Percentiles rank a stretch among this genome's conserved stretches.
phyloP scores from a whole-genome alignment of 2,888 invertebrate genomes.

The Drosophila hawaiiensis region DNA sequence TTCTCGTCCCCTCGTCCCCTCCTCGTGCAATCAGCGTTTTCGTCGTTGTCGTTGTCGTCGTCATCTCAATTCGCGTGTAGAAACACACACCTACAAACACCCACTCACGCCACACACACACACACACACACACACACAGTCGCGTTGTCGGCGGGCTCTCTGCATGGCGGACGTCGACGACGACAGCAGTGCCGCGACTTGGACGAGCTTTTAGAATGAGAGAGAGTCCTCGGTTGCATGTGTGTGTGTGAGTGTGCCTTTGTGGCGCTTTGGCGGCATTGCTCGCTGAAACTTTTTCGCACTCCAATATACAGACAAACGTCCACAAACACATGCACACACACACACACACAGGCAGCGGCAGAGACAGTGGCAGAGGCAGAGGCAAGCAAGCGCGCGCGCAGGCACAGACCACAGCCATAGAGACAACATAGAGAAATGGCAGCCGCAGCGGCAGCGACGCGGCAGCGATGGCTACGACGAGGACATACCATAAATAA shows the following conservation, averaged over 20 bases:
- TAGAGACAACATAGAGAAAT: slow-evolving; percentile 39
- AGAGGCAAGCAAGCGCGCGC: slow-evolving; percentile 15
- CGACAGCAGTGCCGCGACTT: slow-evolving; percentile 59
- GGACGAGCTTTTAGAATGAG: slow-evolving; percentile 54
- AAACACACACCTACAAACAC: slow-evolving; percentile 29
- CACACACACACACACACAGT: slow-evolving; percentile 7
- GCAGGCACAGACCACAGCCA: slow-evolving; percentile 21
- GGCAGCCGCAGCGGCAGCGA: slow-evolving; percentile 54
- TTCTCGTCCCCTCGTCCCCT: slow-evolving; percentile 42
- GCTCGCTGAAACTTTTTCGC: slow-evolving; percentile 69
- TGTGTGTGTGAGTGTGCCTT: slow-evolving; percentile 22
- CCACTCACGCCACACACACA: slow-evolving; percentile 19
- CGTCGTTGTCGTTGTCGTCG: slow-evolving; percentile 58
- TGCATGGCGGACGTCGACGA: slow-evolving; percentile 36
- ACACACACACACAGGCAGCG: background rate
- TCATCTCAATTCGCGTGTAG: slow-evolving; percentile 75
- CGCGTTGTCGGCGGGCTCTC: slow-evolving; percentile 47
- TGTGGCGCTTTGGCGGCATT: slow-evolving; percentile 57
- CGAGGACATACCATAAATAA: slow-evolving; percentile 85
- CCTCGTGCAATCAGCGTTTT: slow-evolving; percentile 33
- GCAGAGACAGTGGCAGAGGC: background rate
- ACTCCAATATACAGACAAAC: slow-evolving; percentile 37
- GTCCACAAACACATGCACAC: slow-evolving; percentile 1
- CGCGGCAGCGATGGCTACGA: slow-evolving; percentile 51
- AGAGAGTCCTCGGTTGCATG: slow-evolving; percentile 22